Evolutionary conservation across 1,140 invertebrate species (phyloP), one percentile per base, ranked within the genome.

Genomic region (Limonius californicus): DNA sequence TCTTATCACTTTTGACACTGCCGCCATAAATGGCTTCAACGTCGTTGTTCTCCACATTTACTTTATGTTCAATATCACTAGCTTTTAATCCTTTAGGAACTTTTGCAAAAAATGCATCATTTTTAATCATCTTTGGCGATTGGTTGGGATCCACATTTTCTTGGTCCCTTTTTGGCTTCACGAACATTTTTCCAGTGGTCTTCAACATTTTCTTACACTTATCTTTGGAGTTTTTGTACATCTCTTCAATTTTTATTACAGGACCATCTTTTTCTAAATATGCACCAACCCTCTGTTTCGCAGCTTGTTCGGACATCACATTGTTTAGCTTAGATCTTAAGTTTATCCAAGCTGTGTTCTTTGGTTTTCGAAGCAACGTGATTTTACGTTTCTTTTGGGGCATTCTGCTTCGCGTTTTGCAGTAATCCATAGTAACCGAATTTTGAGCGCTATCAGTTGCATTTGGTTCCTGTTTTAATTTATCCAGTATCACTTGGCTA

Each of bases 181-280:
- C 35, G n/a, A 75, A 74, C 1, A 76, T 70, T 64, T 68, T 74
- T n/a, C 71, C 70, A n/a, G 72, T 74, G 14, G 63, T 71, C 43
- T 69, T 69, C n/a, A 75, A 64, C 16, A 75, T 67, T 35, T 68
- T 72, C 60, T 70, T 74, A 60, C 73, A 76, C 54, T 73, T 75
- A 19, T 62, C 66, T 56, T 73, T 76, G 1, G 75, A 76, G 18
- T 53, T 67, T 65, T 74, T 74, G 53, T 73, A 74, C 61, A 77
- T 69, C 62, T 69, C 73, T 57, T 76, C 74, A 0, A 76, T 45
- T 21, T 76, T 72, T 2, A 71, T 65, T 7, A 56, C 59, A 12
- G 72, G 42, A 60, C 69, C 72, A n/a, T 74, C 71, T 27, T 59
- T 60, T 16, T 66, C 32, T 1, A 19, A 2, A 55, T 72, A 73